Percentiles rank a stretch among this genome's conserved stretches.
Evolutionary conservation across 2,888 invertebrate species (phyloP).

Genomic region (Apocheima hispidaria): DNA sequence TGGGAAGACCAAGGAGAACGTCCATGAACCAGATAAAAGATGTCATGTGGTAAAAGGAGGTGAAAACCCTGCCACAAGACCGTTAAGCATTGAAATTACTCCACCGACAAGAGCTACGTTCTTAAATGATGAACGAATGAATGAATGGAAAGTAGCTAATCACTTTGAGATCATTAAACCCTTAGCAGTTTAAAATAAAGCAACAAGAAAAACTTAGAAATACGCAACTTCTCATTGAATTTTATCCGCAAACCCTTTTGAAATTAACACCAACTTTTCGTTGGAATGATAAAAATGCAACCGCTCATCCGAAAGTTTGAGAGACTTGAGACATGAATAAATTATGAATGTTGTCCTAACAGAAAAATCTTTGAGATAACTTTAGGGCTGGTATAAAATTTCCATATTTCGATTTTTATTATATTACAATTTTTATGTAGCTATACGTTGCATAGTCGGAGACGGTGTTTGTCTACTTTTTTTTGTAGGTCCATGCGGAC

Average conservation of each 20-base stretch:
- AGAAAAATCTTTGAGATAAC: conserved; percentile 49
- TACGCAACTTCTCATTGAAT: conserved; percentile 39
- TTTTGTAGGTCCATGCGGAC: too few species aligned
- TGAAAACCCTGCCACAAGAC: too few species aligned
- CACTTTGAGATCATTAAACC: not conserved
- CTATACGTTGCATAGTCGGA: not conserved
- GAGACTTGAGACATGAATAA: conserved; percentile 58
- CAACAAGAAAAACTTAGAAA: conserved; percentile 18
- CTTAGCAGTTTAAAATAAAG: not conserved
- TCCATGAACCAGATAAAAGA: too few species aligned
- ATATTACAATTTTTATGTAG: not conserved
- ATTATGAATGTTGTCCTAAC: conserved; percentile 55
- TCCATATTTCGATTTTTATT: conserved; percentile 16
- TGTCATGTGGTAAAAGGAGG: too few species aligned
- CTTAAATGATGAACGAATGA: too few species aligned
- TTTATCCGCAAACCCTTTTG: conserved; percentile 37
- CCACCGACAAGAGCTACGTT: too few species aligned
- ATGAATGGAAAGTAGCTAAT: too few species aligned
- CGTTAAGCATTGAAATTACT: too few species aligned
- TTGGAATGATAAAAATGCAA: conserved; percentile 44
- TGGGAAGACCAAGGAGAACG: too few species aligned
- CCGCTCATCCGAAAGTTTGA: conserved; percentile 41
- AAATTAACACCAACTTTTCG: conserved; percentile 45
- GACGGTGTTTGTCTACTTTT: too few species aligned
- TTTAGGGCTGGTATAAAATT: conserved; percentile 30